Conservation (phyloP, 2,113 vertebrate species). For the Ciconia boyciana region DNA sequence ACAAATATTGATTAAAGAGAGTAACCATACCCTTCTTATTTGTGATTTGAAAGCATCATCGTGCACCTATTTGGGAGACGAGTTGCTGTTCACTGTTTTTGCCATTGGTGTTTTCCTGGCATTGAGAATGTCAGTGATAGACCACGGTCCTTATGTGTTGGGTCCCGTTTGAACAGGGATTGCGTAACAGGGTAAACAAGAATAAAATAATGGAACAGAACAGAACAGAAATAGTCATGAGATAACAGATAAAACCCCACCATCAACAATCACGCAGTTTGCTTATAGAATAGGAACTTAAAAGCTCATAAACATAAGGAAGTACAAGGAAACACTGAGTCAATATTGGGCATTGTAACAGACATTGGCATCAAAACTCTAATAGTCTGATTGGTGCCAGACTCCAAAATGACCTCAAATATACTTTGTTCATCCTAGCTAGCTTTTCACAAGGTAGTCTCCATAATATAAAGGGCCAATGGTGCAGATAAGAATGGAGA, state of each 20-base stretch:
- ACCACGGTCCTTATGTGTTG: not conserved
- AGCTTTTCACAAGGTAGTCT: not conserved
- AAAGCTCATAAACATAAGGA: not conserved
- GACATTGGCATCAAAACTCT: not conserved
- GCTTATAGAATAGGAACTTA: not conserved
- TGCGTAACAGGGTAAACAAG: not conserved
- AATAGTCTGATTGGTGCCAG: not conserved
- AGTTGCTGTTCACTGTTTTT: not conserved
- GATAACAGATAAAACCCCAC: not conserved
- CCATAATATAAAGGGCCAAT: too few species aligned
- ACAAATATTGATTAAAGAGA: not conserved
- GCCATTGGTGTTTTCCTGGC: not conserved
- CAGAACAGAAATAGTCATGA: not conserved
- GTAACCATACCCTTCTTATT: not conserved
- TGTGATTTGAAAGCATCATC: not conserved
- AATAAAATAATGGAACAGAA: not conserved
- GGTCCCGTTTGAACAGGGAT: not conserved
- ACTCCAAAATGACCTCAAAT: not conserved
- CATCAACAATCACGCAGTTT: not conserved
- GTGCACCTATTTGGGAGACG: not conserved
- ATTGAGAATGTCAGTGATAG: not conserved
- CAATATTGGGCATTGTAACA: not conserved
- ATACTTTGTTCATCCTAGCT: not conserved
- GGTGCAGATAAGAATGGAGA: not conserved
- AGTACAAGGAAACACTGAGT: not conserved